Evolutionary conservation across 2,113 vertebrate species (phyloP), one percentile per base, ranked within the genome.

Genomic region (Thymallus thymallus): DNA sequence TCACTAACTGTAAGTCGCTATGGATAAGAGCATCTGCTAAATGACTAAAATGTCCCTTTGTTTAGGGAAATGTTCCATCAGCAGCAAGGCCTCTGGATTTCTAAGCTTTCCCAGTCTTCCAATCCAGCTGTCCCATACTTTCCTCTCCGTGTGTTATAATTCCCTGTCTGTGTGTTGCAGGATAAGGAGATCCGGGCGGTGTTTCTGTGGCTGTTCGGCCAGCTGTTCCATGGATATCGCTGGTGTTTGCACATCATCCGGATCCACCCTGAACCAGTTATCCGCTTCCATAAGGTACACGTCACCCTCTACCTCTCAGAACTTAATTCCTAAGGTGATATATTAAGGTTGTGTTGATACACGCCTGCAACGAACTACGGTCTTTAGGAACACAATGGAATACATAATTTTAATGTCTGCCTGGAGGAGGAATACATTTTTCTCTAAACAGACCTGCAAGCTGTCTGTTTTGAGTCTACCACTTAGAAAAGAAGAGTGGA

Each of bases 161-260:
- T 22, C 12, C 68, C 45, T 23, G 5, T 14, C 4, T 56, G 1
- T 78, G 63, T 64, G 12, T 85, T 85, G 6, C 86, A 99, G 98
- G 98, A 99, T 82, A 99, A 99, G 90, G 98, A 99, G 91, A 95
- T 99, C 80, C 95, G 98, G 0, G 96, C 91, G 0, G 92, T 98
- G 35, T 99, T 99, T 79, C 92, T 99, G 64, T 96, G 96, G 84
- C 89, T 99, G 72, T 99, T 99, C 6, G 96, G 96, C 0, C 96
- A 95, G 80, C 93, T 99, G 70, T 95, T 99, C 41, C 95, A 97
- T 83, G 97, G 97, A 46, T 99, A 99, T 60, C 96, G 98, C 71
- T 99, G 97, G 95, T 98, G 96, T 86, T 91, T 99, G 80, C 97
- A 99, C 85, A 95, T 97, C 72, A 97, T 99, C 75, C 96, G 98